Base-by-base conservation (phyloP, 1,140 invertebrate genomes). In the Macrobrachium nipponense region DNA sequence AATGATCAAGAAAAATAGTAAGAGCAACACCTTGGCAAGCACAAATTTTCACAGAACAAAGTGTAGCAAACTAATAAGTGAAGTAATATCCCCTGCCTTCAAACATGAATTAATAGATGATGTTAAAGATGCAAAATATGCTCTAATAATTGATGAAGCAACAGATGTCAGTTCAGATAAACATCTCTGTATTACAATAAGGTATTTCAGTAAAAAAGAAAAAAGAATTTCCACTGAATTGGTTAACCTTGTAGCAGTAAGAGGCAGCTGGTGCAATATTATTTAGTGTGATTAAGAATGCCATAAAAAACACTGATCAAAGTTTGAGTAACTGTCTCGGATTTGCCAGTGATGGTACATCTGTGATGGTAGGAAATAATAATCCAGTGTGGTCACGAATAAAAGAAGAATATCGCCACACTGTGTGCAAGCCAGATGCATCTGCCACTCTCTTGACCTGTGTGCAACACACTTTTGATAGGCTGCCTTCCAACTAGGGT, bases 321-420 rank as follows among this genome's bases (percentile, higher is more conserved):
- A 81, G 8, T 68, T 20, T 81, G 23, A 81, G 20, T 27, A 81
- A 81, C 79, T 81, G 79, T 81, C 17, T 81, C 27, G 79, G 79
- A 68, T 81, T 81, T 70, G 79, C 79, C 18, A 81, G 79, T 81
- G 79, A 81, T 81, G 79, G 79, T 81, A 61, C 79, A 60, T 27
- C 60, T 81, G 61, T 70, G n/a, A 81, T 81, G 60, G 23, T 66
- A n/a, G 79, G 79, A 43, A 44, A 51, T 23, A 81, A 81, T 70
- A 81, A 81, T 66, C 66, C 79, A 59, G 79, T 81, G 36, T 81
- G 79, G 79, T 6, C 79, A 27, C 18, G 60, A 70, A 81, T 66
- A 68, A 62, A 81, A 70, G 66, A 70, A n/a, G 79, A 64, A 36
- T n/a, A 80, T 81, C 79, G 7, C 79, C 79, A 36, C 62, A 81